Conservation (phyloP, 2,113 vertebrate species). For the Pagrus major region DNA sequence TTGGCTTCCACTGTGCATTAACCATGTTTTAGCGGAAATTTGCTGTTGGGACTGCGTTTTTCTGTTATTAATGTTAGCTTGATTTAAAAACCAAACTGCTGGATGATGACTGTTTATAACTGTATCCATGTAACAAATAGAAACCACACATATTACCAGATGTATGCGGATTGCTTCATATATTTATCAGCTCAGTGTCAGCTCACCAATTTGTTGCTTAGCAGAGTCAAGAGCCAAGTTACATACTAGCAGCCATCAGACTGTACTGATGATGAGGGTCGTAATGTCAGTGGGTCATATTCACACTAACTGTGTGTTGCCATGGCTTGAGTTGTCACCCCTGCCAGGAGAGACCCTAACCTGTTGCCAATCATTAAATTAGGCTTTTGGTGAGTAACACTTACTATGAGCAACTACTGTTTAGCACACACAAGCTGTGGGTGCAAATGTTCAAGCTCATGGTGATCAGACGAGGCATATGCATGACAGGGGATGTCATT, state of each 20-base stretch:
- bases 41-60: background rate
- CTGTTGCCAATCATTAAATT: background rate
- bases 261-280: background rate
- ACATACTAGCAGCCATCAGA: slow-evolving; percentile 2
- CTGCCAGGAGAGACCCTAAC: background rate
- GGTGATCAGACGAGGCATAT: too few relatives aligned
- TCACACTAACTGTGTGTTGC: slow-evolving; percentile 5
- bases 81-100: too few relatives aligned
- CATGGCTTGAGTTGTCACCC: slow-evolving; percentile 1
- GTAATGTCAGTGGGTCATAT: background rate
- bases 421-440: too few relatives aligned
- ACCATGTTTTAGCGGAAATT: background rate
- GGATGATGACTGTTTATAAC: too few relatives aligned
- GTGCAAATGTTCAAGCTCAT: too few relatives aligned
- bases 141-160: too few relatives aligned
- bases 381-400: background rate
- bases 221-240: background rate
- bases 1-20: background rate
- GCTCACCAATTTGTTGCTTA: too few relatives aligned
- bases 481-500: background rate
- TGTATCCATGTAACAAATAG: too few relatives aligned
- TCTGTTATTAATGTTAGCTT: too few relatives aligned
- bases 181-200: too few relatives aligned
- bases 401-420: background rate
- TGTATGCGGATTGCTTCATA: too few relatives aligned